Conservation (phyloP, 2,113 vertebrate genomes). For the Callaeas wilsoni region DNA sequence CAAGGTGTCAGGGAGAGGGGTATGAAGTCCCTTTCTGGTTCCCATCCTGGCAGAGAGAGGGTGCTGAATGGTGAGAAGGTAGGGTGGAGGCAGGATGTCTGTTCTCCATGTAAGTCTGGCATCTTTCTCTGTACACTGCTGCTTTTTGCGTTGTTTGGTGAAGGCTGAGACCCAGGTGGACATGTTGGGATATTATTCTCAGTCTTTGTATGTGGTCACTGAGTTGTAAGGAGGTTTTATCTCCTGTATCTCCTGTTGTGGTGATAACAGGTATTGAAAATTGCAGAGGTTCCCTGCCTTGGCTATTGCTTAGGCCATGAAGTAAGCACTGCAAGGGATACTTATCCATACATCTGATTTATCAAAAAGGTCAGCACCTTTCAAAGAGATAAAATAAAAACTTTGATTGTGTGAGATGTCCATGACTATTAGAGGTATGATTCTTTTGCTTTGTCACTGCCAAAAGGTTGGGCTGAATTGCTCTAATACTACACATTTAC, state of each 20-base stretch:
- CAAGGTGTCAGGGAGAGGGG: neutral
- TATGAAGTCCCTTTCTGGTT: neutral
- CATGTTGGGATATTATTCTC: neutral
- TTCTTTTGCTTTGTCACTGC: neutral
- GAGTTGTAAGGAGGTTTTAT: neutral
- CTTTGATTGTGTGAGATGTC: neutral
- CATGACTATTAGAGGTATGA: neutral
- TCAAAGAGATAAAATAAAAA: neutral
- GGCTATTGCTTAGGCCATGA: neutral
- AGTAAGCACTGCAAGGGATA: neutral
- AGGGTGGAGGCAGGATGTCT: accelerated
- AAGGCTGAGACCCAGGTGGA: neutral
- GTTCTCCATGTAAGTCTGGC: neutral
- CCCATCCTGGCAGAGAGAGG: neutral
- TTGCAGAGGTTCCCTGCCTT: neutral
- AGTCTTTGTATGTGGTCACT: neutral
- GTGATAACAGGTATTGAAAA: neutral
- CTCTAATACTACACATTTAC: neutral
- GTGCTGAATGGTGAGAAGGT: neutral
- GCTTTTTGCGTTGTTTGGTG: neutral
- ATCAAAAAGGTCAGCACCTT: neutral
- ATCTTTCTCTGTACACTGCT: neutral
- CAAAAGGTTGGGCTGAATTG: neutral
- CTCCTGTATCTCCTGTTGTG: neutral
- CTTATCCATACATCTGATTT: neutral